These are phyloP conservation scores for Sericinus montela DNA, from an alignment of 2,888 invertebrate genomes.

Conservation along the genomic window DNA sequence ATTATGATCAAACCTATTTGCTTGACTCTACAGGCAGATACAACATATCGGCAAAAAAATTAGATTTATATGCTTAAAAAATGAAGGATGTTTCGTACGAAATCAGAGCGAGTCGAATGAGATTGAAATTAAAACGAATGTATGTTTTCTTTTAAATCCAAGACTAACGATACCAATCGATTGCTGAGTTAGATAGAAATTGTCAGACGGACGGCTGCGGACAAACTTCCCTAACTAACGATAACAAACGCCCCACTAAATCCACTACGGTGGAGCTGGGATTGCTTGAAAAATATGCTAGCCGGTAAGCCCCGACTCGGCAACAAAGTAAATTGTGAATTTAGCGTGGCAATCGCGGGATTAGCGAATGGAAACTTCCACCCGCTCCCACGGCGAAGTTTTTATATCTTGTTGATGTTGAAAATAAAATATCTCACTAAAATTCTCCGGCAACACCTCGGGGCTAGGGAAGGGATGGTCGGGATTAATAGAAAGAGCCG, in stretches of 20 bases:
- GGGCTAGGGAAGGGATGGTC: slow-evolving; percentile 36
- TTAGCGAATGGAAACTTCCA: slow-evolving; percentile 65
- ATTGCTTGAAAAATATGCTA: slow-evolving; percentile 69
- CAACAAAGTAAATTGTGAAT: slow-evolving; percentile 71
- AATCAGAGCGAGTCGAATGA: too few relatives aligned
- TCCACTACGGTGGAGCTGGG: slow-evolving; percentile 54
- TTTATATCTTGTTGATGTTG: slow-evolving; percentile 68
- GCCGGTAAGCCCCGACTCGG: slow-evolving; percentile 56
- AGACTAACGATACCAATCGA: slow-evolving; percentile 25
- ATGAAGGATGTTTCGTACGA: too few relatives aligned
- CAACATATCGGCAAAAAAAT: too few relatives aligned
- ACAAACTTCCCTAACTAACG: slow-evolving; percentile 50
- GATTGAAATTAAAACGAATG: slow-evolving; percentile 20
- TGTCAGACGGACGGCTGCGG: slow-evolving; percentile 22
- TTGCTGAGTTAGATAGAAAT: slow-evolving; percentile 24
- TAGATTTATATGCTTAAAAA: too few relatives aligned
- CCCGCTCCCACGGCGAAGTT: slow-evolving; percentile 50
- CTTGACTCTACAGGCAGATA: too few relatives aligned
- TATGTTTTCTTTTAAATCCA: slow-evolving; percentile 22
- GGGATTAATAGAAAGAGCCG: slow-evolving; percentile 40
- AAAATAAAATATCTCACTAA: slow-evolving; percentile 42
- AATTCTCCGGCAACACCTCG: slow-evolving; percentile 36
- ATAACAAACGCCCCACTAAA: slow-evolving; percentile 60
- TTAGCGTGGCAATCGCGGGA: slow-evolving; percentile 63
- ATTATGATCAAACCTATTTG: too few relatives aligned